Base-by-base conservation (phyloP, 1,140 invertebrate species). In the Sitophilus oryzae region DNA sequence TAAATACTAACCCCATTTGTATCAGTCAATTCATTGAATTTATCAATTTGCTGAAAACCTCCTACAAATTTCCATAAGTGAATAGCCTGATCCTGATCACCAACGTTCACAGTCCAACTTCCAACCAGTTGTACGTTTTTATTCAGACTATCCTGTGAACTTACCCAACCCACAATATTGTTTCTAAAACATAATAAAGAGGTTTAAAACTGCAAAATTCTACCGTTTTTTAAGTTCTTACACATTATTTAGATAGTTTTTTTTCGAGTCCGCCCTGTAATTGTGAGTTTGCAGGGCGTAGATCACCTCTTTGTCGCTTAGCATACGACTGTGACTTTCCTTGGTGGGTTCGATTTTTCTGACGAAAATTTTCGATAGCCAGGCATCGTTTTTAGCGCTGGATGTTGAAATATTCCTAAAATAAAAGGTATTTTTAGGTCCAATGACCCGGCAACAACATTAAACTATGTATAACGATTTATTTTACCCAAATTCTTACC, bases 1-100 rank as follows among this genome's bases (percentile, higher is more conserved):
- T n/a, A n/a, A n/a, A 34, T 51, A 66, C 62, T 71, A 77, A 91
- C 89, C 60, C 79, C 65, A 73, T 90, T 86, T 64, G 83, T 80
- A 62, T 77, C 81, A 42, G 93, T 79, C 16, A 84, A 74, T 54
- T 79, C 72, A 68, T 87, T 87, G 15, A 88, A 84, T 65, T 82
- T 78, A 75, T 95, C 91, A 63, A 96, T 84, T 54, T 84, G 85
- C 62, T 88, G 82, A 72, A 95, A 98, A 20, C 95, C 94, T 55
- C 93, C 92, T 41, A 82, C 88, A 69, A 93, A 96, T 64, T 85
- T 84, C 93, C 93, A 98, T 35, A 98, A 77, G 74, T 98, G 93
- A 55, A 97, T 76, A 22, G 91, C 91, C 76, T 98, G 94, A 79
- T 98, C 95, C 76, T 96, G 86, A 70, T 96, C 93, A n/a, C 96